A percentile compares a stretch with the other conserved stretches of the same genome.
phyloP scores from a whole-genome alignment of 2,888 invertebrate genomes.

The Taphrorychus bicolor region DNA sequence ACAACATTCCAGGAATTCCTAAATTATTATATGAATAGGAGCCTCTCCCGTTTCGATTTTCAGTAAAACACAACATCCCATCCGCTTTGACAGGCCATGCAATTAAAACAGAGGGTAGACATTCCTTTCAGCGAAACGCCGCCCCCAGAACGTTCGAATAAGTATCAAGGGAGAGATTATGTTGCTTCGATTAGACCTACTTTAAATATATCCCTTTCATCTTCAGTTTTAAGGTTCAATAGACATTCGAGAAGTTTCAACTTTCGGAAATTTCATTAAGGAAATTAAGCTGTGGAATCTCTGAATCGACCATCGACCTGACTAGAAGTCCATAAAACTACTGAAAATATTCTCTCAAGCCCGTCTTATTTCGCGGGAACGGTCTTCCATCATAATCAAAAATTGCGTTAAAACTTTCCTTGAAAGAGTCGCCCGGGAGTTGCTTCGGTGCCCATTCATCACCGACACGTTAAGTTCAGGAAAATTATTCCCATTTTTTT shows the following conservation, averaged over 20 bases:
- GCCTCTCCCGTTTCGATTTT: neutral
- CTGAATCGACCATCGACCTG: neutral
- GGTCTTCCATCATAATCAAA: constrained; percentile 24
- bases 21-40: constrained; percentile 11
- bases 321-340: neutral
- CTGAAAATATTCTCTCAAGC: neutral
- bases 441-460: constrained; percentile 20
- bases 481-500: constrained; percentile 23
- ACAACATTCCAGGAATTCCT: constrained; percentile 1
- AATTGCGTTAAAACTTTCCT: constrained; percentile 20
- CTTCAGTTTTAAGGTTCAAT: constrained; percentile 32
- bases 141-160: constrained; percentile 18
- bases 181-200: constrained; percentile 28
- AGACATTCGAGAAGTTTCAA: neutral
- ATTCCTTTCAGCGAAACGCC: constrained; percentile 19
- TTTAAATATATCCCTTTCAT: constrained; percentile 32
- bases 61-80: neutral
- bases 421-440: constrained; percentile 16
- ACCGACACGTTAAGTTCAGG: constrained; percentile 10
- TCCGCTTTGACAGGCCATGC: constrained; percentile 27
- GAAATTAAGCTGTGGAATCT: constrained; percentile 10
- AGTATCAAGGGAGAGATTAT: constrained; percentile 36
- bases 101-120: constrained; percentile 17
- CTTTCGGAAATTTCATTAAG: constrained; percentile 3
- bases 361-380: neutral